A percentile compares a stretch with the other conserved stretches of the same genome.
Conservation (phyloP, 2,113 vertebrate species). For the Psophia crepitans region DNA sequence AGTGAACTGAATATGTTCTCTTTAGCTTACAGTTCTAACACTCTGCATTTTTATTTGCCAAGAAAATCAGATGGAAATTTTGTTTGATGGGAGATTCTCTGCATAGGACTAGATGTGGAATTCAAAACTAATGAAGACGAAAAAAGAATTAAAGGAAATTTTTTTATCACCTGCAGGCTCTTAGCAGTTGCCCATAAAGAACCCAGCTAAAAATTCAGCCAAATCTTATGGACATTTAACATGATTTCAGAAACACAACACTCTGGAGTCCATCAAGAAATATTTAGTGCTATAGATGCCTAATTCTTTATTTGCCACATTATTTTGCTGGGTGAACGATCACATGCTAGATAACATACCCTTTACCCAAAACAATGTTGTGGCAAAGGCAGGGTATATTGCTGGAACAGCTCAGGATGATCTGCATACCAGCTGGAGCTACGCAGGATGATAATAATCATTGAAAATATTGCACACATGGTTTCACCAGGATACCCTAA, state of each 20-base stretch:
- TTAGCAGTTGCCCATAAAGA: background rate
- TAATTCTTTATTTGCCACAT: background rate
- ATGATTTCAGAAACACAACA: background rate
- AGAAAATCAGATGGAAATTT: background rate
- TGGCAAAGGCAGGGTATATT: background rate
- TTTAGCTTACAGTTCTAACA: background rate
- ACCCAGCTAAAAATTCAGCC: background rate
- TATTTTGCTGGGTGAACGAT: background rate
- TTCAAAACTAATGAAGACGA: background rate
- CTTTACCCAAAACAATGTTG: background rate
- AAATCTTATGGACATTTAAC: background rate
- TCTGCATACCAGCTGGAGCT: constrained; percentile 48
- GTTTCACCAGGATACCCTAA: constrained; percentile 19
- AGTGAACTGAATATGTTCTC: background rate
- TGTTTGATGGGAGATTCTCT: background rate
- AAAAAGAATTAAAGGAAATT: background rate
- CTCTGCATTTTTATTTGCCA: background rate
- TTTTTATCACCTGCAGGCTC: background rate
- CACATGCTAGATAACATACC: background rate
- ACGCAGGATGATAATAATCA: constrained; percentile 45
- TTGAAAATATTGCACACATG: constrained; percentile 48
- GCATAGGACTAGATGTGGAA: background rate
- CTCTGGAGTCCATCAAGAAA: background rate
- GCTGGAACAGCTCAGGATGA: constrained; percentile 2
- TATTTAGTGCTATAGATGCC: background rate